Conservation (phyloP, 2,113 vertebrate genomes). For the Pelodiscus sinensis region DNA sequence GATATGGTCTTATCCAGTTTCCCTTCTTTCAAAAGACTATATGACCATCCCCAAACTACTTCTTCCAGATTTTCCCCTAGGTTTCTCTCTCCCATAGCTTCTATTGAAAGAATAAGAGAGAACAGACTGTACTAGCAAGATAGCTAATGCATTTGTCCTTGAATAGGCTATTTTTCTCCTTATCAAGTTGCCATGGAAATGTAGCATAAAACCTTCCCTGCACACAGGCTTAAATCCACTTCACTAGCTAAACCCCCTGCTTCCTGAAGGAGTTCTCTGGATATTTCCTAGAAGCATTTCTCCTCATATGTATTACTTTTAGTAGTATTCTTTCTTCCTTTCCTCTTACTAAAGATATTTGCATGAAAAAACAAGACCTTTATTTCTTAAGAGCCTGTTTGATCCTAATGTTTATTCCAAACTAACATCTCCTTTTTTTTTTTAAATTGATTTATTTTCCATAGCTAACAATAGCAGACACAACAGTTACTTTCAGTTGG, state of each 20-base stretch:
- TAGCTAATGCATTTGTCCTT: not conserved
- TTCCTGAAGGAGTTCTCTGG: not conserved
- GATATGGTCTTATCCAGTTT: not conserved
- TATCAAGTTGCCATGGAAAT: not conserved
- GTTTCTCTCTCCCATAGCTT: not conserved
- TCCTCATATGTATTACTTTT: not conserved
- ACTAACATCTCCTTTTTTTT: not conserved
- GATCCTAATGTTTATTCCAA: not conserved
- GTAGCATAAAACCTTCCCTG: not conserved
- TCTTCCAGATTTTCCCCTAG: not conserved
- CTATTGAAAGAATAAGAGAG: not conserved
- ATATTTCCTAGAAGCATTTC: not conserved
- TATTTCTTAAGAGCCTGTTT: not conserved
- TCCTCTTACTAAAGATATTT: not conserved
- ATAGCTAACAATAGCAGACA: not conserved
- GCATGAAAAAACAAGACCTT: not conserved
- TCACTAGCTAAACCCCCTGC: not conserved
- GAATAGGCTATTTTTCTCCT: not conserved
- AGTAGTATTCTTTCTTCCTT: not conserved
- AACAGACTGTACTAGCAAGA: fast-evolving
- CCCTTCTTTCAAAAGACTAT: not conserved
- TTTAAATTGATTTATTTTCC: not conserved
- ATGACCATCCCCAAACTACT: not conserved
- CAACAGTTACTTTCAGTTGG: not conserved
- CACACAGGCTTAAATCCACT: not conserved